Evolutionary conservation across 1,140 invertebrate genomes (phyloP).

Genomic region (Solenopsis invicta): DNA sequence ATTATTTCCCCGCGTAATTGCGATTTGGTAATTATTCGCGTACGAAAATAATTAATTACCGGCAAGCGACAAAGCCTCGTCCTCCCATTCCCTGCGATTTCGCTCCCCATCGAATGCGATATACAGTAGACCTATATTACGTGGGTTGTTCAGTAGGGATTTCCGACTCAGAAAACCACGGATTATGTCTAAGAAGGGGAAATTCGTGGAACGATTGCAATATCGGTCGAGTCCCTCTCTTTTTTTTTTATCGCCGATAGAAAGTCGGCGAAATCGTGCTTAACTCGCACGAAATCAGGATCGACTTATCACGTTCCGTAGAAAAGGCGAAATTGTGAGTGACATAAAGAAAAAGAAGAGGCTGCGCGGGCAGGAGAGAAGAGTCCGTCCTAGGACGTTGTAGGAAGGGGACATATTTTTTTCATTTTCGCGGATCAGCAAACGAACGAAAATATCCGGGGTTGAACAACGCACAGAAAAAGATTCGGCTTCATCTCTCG

Average conservation of each 20-base stretch:
- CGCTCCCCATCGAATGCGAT: not conserved
- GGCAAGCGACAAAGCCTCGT: too few species aligned
- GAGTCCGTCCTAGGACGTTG: not conserved
- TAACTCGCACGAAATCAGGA: slow-evolving; percentile 47
- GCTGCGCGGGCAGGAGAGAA: not conserved
- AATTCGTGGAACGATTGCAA: slow-evolving; percentile 64
- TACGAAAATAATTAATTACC: slow-evolving; percentile 23
- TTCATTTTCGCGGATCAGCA: slow-evolving; percentile 58
- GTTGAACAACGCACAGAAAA: slow-evolving; percentile 11
- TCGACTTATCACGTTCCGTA: slow-evolving; percentile 61
- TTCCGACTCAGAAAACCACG: slow-evolving; percentile 35
- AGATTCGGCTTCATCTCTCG: slow-evolving; percentile 8
- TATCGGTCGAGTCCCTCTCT: slow-evolving; percentile 57
- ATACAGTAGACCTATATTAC: not conserved
- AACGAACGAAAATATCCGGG: slow-evolving; percentile 13
- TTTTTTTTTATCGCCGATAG: slow-evolving; percentile 5
- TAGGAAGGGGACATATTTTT: slow-evolving; percentile 53
- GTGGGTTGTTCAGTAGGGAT: not conserved
- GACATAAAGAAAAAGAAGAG: slow-evolving; percentile 48
- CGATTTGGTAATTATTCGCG: not conserved
- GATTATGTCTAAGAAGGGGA: slow-evolving; percentile 64
- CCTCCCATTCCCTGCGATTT: not conserved
- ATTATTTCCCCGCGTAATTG: slow-evolving; percentile 19
- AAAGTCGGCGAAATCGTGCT: slow-evolving; percentile 55
- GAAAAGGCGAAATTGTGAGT: slow-evolving; percentile 54